Conservation (phyloP, 1,140 invertebrate genomes). For the Drosophila nigrodunni region DNA sequence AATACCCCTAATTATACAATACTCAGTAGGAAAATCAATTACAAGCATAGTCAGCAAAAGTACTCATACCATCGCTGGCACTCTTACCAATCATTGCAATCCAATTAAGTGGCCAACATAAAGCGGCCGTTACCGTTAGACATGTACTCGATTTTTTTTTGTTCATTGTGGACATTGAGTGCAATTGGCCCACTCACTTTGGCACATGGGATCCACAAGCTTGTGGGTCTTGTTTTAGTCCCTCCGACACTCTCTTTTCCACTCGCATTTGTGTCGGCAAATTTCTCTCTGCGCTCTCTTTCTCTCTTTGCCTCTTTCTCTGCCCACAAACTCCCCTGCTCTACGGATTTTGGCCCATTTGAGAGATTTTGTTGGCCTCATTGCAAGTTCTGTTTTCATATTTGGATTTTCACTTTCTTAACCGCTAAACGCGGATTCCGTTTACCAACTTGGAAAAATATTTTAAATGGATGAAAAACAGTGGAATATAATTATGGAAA, state of each 20-base stretch:
- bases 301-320: not conserved
- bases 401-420: not conserved
- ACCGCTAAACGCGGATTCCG: not conserved
- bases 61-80: not conserved
- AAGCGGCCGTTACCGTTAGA: not conserved
- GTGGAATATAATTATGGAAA: too few species aligned
- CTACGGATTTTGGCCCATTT: not conserved
- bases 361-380: not conserved
- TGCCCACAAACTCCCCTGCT: not conserved
- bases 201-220: conserved; percentile 13
- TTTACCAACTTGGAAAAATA: not conserved
- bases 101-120: conserved; percentile 61
- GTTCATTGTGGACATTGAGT: conserved; percentile 5
- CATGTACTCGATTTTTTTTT: not conserved
- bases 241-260: conserved; percentile 14
- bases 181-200: not conserved
- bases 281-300: not conserved
- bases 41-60: conserved; percentile 13
- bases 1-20: not conserved
- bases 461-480: not conserved
- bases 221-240: conserved; percentile 5
- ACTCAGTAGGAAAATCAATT: conserved; percentile 69
- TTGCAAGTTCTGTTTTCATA: not conserved
- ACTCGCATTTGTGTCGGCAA: conserved; percentile 4
- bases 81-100: conserved; percentile 60